Conservation (phyloP, 64 coral and sea anemone genomes). For the Stichodactyla mertensii region DNA sequence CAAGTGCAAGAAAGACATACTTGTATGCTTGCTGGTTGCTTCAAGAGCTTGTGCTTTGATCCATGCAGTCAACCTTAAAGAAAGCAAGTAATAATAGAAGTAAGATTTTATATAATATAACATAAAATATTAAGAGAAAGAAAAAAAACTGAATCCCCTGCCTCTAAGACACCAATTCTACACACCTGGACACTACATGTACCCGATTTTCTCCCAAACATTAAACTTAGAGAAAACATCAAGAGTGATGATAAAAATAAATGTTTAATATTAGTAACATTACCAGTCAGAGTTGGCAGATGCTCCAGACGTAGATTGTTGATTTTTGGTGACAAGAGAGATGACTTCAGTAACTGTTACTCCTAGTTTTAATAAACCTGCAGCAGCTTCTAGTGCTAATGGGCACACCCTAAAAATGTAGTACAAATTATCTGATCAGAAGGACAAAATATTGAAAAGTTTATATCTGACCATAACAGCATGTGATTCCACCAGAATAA, state of each 20-base stretch:
- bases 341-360: slow-evolving; percentile 79
- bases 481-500: too few relatives aligned
- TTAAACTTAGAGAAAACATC: too few relatives aligned
- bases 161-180: too few relatives aligned
- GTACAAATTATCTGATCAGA: background rate
- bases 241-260: too few relatives aligned
- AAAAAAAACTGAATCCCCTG: background rate
- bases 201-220: too few relatives aligned
- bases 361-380: slow-evolving; percentile 75
- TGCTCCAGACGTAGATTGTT: slow-evolving; percentile 46
- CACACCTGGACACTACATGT: too few relatives aligned
- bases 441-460: background rate
- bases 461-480: too few relatives aligned
- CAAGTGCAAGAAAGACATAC: slow-evolving; percentile 29
- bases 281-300: slow-evolving; percentile 65
- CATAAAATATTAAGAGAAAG: background rate
- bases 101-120: background rate
- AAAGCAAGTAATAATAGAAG: background rate
- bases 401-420: slow-evolving; percentile 63
- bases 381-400: slow-evolving; percentile 78
- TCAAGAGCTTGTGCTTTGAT: slow-evolving; percentile 79
- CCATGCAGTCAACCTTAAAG: slow-evolving; percentile 74
- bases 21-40: slow-evolving; percentile 83
- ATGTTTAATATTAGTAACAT: too few relatives aligned
- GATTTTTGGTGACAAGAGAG: slow-evolving; percentile 48